These are phyloP conservation scores for Caenorhabditis plicata DNA, from an alignment of 2,888 invertebrate species.

Conservation along the genomic window DNA sequence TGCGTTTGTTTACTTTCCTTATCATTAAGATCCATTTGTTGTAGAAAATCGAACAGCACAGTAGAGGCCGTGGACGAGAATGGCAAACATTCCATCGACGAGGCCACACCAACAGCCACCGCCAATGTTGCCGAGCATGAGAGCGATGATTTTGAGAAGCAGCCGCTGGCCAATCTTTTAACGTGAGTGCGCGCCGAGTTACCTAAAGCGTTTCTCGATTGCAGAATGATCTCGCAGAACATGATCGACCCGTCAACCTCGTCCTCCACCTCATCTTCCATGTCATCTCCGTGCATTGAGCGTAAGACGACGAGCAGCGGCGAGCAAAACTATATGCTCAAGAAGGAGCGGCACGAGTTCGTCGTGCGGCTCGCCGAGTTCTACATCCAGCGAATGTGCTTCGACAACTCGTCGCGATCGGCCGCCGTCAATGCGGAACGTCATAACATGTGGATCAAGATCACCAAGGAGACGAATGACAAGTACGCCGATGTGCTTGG, in stretches of 20 bases:
- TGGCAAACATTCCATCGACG: too few species aligned
- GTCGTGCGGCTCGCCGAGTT: slow-evolving; percentile 22
- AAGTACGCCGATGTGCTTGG: slow-evolving; percentile 13
- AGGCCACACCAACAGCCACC: too few species aligned
- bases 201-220: neutral
- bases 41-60: neutral
- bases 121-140: too few species aligned
- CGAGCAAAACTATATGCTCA: slow-evolving; percentile 6
- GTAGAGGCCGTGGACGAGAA: too few species aligned
- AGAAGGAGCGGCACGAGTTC: slow-evolving; percentile 33
- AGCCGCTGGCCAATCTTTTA: neutral
- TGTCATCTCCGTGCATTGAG: too few species aligned
- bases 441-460: slow-evolving; percentile 31
- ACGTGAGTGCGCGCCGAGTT: too few species aligned
- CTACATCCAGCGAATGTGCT: slow-evolving; percentile 30
- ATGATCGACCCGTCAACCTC: too few species aligned
- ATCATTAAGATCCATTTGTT: neutral
- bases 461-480: slow-evolving; percentile 23
- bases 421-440: slow-evolving; percentile 22
- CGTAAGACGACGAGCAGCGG: slow-evolving; percentile 1
- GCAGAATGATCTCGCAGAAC: slow-evolving; percentile 1
- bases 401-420: slow-evolving; percentile 27
- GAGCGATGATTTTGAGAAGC: too few species aligned
- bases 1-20: slow-evolving; percentile 1
- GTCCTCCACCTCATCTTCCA: slow-evolving; percentile 1